phyloP scores from a whole-genome alignment of 2,888 invertebrate species.

The Steromphala cineraria region DNA sequence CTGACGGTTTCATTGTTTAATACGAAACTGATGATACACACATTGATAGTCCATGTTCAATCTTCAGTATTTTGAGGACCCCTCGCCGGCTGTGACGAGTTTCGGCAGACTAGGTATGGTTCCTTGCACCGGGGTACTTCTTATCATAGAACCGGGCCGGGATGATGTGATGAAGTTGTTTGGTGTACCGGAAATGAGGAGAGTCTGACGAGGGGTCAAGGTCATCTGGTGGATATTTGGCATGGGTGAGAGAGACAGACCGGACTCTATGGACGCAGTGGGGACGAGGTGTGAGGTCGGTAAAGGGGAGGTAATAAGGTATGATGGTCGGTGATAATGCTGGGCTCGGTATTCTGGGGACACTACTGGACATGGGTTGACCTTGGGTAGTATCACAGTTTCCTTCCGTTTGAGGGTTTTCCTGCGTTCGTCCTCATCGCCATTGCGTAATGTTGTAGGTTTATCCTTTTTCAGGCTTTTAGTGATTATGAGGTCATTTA shows the following conservation, averaged over 20 bases:
- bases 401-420: background rate
- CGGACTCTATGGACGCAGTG: background rate
- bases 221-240: slow-evolving; percentile 8
- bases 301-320: background rate
- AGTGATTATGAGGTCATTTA: background rate
- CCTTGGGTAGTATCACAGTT: background rate
- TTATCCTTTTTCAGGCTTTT: background rate
- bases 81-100: background rate
- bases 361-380: background rate
- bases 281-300: background rate
- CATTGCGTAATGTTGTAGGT: background rate
- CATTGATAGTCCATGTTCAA: no score
- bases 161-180: background rate
- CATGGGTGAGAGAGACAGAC: background rate
- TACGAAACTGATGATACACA: no score
- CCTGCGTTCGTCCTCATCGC: background rate
- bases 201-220: slow-evolving; percentile 3
- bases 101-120: background rate
- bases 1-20: no score
- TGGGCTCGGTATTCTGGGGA: background rate
- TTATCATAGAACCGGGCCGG: background rate
- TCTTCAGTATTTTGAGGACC: no score
- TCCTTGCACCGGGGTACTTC: background rate
- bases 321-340: slow-evolving; percentile 1
- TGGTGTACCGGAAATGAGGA: background rate